A percentile compares a stretch with the other conserved stretches of the same genome.
Conservation (phyloP, 2,888 invertebrate genomes). For the Aethes cnicana region DNA sequence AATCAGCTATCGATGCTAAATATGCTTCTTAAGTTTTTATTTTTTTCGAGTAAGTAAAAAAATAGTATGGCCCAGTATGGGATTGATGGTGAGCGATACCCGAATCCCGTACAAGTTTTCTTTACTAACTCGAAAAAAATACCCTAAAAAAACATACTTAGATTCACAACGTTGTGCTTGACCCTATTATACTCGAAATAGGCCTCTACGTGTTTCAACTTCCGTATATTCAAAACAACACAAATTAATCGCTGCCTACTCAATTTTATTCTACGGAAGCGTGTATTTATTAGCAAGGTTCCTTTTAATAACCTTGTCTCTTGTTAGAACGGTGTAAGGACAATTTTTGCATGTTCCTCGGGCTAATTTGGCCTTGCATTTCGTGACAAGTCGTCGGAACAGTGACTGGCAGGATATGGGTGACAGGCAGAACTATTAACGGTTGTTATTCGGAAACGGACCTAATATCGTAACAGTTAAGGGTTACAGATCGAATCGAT, state of each 20-base stretch:
- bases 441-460: not conserved
- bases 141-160: too few species aligned
- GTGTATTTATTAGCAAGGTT: constrained; percentile 8
- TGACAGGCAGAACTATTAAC: constrained; percentile 17
- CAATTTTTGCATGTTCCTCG: constrained; percentile 1
- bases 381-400: constrained; percentile 27
- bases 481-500: not conserved
- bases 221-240: constrained; percentile 19
- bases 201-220: constrained; percentile 2
- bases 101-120: too few species aligned
- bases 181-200: constrained; percentile 9
- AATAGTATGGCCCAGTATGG: too few species aligned
- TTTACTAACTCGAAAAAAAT: too few species aligned
- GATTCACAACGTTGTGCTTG: not conserved
- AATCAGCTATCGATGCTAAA: too few species aligned
- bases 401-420: constrained; percentile 38
- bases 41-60: too few species aligned
- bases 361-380: constrained; percentile 26
- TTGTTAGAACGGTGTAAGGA: not conserved
- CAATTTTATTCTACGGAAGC: constrained; percentile 29
- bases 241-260: constrained; percentile 19
- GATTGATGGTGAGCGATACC: too few species aligned
- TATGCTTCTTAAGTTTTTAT: too few species aligned
- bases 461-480: not conserved
- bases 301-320: not conserved